phyloP scores from a whole-genome alignment of 2,888 invertebrate species.

The Drosophila heteroneura region DNA sequence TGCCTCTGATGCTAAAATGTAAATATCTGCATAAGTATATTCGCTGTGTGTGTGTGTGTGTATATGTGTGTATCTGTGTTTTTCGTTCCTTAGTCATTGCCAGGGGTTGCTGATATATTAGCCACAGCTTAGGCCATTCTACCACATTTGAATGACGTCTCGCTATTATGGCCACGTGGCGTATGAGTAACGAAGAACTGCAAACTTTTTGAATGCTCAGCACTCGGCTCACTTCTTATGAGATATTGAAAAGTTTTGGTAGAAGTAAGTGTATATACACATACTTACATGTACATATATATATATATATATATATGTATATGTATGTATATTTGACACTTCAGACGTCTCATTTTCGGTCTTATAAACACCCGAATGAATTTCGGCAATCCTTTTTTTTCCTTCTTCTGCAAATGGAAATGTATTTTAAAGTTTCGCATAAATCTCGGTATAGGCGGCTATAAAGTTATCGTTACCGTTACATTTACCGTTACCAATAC shows the following conservation, averaged over 20 bases:
- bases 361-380: constrained; percentile 62
- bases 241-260: constrained; percentile 23
- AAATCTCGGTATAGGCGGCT: constrained; percentile 53
- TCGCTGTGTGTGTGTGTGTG: background rate
- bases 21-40: constrained; percentile 13
- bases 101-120: constrained; percentile 33
- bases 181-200: constrained; percentile 59
- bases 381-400: constrained; percentile 47
- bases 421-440: constrained; percentile 65
- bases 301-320: background rate
- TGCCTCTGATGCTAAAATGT: constrained; percentile 2
- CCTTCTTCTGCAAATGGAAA: constrained; percentile 52
- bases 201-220: constrained; percentile 52
- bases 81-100: constrained; percentile 31
- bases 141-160: constrained; percentile 16
- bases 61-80: constrained; percentile 18
- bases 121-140: constrained; percentile 43
- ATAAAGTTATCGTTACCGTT: constrained; percentile 11
- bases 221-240: constrained; percentile 34
- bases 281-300: background rate
- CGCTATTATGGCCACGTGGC: constrained; percentile 36
- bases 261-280: background rate
- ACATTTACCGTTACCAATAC: constrained; percentile 7
- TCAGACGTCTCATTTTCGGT: constrained; percentile 70
- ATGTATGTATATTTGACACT: constrained; percentile 60